These are phyloP conservation scores for Mus minutoides DNA, from an alignment of 2,797 vertebrate species.

Conservation along the genomic window DNA sequence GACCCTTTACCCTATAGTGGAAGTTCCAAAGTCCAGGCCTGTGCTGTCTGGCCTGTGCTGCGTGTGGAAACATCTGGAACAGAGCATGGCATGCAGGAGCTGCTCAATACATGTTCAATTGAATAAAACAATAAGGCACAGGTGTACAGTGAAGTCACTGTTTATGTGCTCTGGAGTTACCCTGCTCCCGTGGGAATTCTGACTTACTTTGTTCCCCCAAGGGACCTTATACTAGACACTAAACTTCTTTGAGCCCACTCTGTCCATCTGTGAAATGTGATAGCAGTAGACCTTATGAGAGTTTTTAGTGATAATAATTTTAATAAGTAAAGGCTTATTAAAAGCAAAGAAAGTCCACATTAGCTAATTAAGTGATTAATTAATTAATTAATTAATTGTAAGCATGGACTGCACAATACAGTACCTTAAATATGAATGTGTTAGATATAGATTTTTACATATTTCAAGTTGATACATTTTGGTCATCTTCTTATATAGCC, in stretches of 20 bases:
- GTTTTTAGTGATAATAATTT: not conserved
- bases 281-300: not conserved
- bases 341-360: not conserved
- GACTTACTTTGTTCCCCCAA: not conserved
- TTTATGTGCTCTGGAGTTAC: not conserved
- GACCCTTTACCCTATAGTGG: not conserved
- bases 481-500: not conserved
- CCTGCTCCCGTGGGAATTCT: not conserved
- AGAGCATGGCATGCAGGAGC: not conserved
- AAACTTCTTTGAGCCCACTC: not conserved
- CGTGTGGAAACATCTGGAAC: not conserved
- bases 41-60: not conserved
- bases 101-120: not conserved
- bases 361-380: not conserved
- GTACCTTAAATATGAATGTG: not conserved
- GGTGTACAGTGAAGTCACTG: not conserved
- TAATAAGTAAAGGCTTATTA: not conserved
- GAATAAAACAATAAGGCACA: not conserved
- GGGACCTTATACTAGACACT: constrained; percentile 2
- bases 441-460: not conserved
- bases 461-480: not conserved
- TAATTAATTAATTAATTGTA: not conserved
- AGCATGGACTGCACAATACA: not conserved
- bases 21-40: not conserved
- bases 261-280: not conserved